Conservation (phyloP, 2,113 vertebrate genomes). For the Nothoprocta pentlandii region DNA sequence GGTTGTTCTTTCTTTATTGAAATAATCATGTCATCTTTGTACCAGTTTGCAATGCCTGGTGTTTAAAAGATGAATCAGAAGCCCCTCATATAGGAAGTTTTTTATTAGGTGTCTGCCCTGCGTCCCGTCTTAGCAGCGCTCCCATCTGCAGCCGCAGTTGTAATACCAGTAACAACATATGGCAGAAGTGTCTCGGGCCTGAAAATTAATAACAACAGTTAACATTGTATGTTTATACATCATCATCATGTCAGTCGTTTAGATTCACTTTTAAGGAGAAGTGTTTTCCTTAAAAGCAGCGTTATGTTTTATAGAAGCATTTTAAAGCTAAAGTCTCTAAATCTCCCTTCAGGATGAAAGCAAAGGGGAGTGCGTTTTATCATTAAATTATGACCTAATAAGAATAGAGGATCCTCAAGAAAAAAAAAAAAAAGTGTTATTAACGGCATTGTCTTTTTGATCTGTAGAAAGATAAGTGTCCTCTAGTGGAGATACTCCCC, state of each 20-base stretch:
- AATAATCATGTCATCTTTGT: background rate
- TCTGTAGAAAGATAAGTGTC: constrained; percentile 47
- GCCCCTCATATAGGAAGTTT: background rate
- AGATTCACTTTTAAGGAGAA: background rate
- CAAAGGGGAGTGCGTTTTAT: background rate
- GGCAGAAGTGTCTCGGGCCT: background rate
- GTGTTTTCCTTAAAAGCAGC: background rate
- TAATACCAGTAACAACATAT: background rate
- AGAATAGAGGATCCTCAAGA: background rate
- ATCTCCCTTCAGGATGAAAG: background rate
- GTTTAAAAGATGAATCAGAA: background rate
- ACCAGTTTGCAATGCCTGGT: background rate
- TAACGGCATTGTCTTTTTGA: constrained; percentile 34
- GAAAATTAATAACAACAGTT: background rate
- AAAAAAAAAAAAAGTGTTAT: background rate
- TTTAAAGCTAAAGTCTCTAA: background rate
- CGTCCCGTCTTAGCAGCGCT: background rate
- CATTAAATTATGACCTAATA: background rate
- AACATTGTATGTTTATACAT: background rate
- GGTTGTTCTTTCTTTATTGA: too few species aligned
- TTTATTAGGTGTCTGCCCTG: background rate
- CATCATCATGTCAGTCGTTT: background rate
- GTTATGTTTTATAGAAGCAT: background rate
- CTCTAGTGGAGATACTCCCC: constrained; percentile 27
- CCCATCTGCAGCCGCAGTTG: background rate